Evolutionary conservation across 2,113 vertebrate species (phyloP).

Genomic region (Rhipidura dahli): DNA sequence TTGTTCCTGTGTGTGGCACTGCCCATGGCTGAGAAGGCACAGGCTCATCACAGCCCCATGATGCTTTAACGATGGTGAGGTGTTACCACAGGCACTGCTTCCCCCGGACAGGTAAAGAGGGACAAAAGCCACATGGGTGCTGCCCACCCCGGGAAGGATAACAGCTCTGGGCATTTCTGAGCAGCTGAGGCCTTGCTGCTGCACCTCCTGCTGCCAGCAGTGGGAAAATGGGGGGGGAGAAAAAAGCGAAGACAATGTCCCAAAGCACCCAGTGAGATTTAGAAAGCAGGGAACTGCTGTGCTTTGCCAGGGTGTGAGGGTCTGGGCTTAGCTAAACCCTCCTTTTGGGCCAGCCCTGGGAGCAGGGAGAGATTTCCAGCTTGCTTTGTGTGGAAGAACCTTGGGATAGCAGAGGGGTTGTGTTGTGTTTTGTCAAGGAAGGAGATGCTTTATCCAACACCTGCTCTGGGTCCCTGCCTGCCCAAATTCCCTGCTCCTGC

Average conservation of each 20-base stretch:
- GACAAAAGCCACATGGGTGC: not conserved
- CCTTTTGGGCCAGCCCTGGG: not conserved
- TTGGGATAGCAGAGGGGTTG: not conserved
- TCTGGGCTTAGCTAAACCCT: not conserved
- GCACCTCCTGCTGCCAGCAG: not conserved
- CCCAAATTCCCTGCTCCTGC: not conserved
- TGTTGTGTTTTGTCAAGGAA: not conserved
- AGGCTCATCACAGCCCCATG: not conserved
- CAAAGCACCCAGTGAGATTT: not conserved
- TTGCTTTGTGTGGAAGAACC: not conserved
- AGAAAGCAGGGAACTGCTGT: not conserved
- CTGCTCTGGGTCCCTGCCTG: not conserved
- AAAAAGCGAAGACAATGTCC: not conserved
- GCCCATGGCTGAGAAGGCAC: not conserved
- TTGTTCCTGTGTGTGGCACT: not conserved
- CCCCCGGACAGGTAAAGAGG: not conserved
- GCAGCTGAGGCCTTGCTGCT: not conserved
- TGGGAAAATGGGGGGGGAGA: not conserved
- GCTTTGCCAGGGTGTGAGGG: not conserved
- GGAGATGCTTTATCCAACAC: not conserved
- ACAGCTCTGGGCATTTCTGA: not conserved
- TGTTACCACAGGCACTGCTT: not conserved
- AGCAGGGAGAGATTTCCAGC: not conserved
- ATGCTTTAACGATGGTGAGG: not conserved
- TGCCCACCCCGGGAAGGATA: accelerated